A percentile compares a stretch with the other conserved stretches of the same genome.
Conservation (phyloP, 2,888 invertebrate species). For the Erebia aethiops region DNA sequence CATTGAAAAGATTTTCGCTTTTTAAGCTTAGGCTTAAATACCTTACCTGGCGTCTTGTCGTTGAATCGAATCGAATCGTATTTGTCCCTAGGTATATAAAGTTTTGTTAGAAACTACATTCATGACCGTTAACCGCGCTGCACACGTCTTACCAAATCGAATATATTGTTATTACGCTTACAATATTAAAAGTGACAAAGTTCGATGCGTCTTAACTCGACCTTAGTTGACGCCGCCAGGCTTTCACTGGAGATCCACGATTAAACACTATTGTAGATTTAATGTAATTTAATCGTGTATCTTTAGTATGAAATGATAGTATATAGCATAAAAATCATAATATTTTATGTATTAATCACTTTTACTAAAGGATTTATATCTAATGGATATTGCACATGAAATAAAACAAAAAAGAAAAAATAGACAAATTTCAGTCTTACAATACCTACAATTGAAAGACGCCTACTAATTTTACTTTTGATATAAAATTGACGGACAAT, state of each 20-base stretch:
- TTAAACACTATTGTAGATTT: neutral
- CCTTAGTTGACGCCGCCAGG: neutral
- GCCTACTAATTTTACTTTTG: slow-evolving; percentile 36
- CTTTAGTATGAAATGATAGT: neutral
- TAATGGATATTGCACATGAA: neutral
- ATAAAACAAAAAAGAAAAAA: slow-evolving; percentile 20
- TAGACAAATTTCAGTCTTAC: slow-evolving; percentile 48
- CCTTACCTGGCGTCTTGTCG: neutral
- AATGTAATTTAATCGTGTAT: neutral
- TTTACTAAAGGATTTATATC: neutral
- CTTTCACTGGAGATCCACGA: neutral
- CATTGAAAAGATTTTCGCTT: slow-evolving; percentile 22
- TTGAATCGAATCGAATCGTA: neutral
- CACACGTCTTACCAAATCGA: neutral
- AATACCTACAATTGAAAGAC: slow-evolving; percentile 41
- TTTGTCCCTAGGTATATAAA: neutral
- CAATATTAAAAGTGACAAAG: too few relatives aligned
- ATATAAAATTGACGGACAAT: slow-evolving; percentile 44
- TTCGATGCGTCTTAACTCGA: neutral
- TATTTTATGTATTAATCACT: slow-evolving; percentile 11
- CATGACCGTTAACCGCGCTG: neutral
- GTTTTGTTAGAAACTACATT: neutral
- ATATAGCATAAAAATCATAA: slow-evolving; percentile 11
- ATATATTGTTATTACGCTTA: too few relatives aligned
- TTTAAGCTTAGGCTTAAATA: slow-evolving; percentile 25